Base-by-base conservation (phyloP, 1,140 invertebrate species). In the Phymastichus coffea region DNA sequence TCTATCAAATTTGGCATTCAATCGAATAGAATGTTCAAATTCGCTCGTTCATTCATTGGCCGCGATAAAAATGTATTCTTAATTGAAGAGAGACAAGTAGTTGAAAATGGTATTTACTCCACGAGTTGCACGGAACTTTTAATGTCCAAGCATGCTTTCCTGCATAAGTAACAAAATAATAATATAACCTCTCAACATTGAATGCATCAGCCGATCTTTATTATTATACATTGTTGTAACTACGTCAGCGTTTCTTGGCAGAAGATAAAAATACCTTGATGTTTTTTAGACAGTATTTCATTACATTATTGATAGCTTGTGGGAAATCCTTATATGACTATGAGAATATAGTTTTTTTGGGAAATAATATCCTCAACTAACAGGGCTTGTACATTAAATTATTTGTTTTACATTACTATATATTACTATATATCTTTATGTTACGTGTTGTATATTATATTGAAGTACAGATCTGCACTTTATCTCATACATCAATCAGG, bases 271-370 rank as follows among this genome's bases (percentile, higher is more conserved):
- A 54, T 46, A 75, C 64, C 63, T 78, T 75, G 72, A 48, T 76
- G 70, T 77, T 74, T 77, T 74, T 72, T 75, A 75, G 70, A 72
- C 69, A 70, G 67, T 67, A 76, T 70, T 75, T 54, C 2, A 22
- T 35, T n/a, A n/a, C n/a, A n/a, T n/a, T n/a, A n/a, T n/a, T n/a
- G n/a, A n/a, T n/a, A n/a, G n/a, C n/a, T n/a, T n/a, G n/a, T n/a
- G n/a, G n/a, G n/a, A n/a, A n/a, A n/a, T n/a, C n/a, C n/a, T n/a
- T n/a, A n/a, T n/a, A n/a, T n/a, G n/a, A n/a, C n/a, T n/a, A n/a
- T n/a, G n/a, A n/a, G n/a, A n/a, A n/a, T n/a, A n/a, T n/a, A n/a
- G n/a, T n/a, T n/a, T n/a, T n/a, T n/a, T n/a, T n/a, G n/a, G n/a
- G n/a, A n/a, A n/a, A n/a, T n/a, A n/a, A n/a, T n/a, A n/a, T n/a